Conservation (phyloP, 2,113 vertebrate genomes). For the Riparia riparia region DNA sequence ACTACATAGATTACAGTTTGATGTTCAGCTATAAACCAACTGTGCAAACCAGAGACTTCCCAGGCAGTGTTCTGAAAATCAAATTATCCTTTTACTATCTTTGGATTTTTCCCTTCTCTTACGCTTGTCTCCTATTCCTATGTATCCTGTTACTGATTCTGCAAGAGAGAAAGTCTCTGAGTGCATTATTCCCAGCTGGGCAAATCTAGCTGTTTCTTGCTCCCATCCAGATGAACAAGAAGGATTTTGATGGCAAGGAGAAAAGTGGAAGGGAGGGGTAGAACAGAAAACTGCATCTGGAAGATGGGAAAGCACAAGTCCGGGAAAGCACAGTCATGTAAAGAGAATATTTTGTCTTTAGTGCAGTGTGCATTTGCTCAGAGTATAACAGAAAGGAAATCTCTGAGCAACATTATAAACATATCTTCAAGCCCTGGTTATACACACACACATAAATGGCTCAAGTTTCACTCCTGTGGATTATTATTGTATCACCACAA, state of each 20-base stretch:
- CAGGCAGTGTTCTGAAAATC: neutral
- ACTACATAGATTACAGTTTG: neutral
- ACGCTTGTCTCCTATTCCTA: neutral
- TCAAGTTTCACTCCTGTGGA: constrained; percentile 53
- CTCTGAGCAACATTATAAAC: constrained; percentile 19
- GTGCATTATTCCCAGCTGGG: neutral
- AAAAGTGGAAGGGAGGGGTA: neutral
- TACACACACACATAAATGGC: constrained; percentile 36
- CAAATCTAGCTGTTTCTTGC: neutral
- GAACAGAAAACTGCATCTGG: neutral
- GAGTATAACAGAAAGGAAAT: constrained; percentile 24
- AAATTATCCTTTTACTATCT: neutral
- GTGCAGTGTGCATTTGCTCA: neutral
- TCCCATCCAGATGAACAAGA: neutral
- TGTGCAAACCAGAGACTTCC: neutral
- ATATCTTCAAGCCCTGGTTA: constrained; percentile 12
- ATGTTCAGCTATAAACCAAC: neutral
- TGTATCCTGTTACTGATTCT: neutral
- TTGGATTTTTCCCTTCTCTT: neutral
- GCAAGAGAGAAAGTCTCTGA: neutral
- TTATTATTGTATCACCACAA: constrained; percentile 39
- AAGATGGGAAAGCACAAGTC: neutral
- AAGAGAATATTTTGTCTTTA: constrained; percentile 11
- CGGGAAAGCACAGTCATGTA: neutral
- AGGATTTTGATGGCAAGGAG: neutral